Percentiles rank a stretch among this genome's conserved stretches.
These are phyloP conservation scores for Strigamia transsilvanica DNA, from an alignment of 2,888 invertebrate species.

Conservation along the genomic window DNA sequence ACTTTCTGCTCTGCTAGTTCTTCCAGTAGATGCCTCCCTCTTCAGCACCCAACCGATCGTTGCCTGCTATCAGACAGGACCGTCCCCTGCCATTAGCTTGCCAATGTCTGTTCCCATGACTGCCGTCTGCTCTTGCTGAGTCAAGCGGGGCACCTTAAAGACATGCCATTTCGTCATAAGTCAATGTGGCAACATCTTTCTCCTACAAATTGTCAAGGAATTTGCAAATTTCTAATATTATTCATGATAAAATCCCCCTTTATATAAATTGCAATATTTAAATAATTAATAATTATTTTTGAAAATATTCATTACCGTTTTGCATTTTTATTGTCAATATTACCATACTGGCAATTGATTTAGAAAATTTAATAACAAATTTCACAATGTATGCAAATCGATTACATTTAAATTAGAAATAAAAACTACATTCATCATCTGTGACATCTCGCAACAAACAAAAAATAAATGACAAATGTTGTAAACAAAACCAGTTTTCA, in stretches of 20 bases:
- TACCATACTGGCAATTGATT: background rate
- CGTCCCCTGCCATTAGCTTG: slow-evolving; percentile 20
- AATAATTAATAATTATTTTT: too few relatives aligned
- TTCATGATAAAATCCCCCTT: background rate
- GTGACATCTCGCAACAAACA: background rate
- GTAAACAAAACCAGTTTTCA: background rate
- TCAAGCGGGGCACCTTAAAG: slow-evolving; percentile 5
- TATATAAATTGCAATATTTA: too few relatives aligned
- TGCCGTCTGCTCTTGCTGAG: slow-evolving; percentile 10
- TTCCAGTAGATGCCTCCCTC: slow-evolving; percentile 12
- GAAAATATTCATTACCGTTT: background rate
- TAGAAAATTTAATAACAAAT: background rate
- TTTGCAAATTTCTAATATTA: slow-evolving; percentile 15
- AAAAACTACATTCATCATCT: background rate
- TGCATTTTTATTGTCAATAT: background rate
- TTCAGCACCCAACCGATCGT: slow-evolving; percentile 15
- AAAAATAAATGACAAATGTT: background rate
- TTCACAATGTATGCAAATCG: background rate
- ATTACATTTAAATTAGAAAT: background rate
- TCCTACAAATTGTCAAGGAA: background rate
- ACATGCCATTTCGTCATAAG: slow-evolving; percentile 20
- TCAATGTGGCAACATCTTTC: slow-evolving; percentile 15
- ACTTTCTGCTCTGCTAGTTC: slow-evolving; percentile 20
- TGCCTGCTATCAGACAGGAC: slow-evolving; percentile 20
- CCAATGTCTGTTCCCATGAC: slow-evolving; percentile 20